These are phyloP conservation scores for Chloebia gouldiae DNA, from an alignment of 2,113 vertebrate genomes.

Conservation along the genomic window DNA sequence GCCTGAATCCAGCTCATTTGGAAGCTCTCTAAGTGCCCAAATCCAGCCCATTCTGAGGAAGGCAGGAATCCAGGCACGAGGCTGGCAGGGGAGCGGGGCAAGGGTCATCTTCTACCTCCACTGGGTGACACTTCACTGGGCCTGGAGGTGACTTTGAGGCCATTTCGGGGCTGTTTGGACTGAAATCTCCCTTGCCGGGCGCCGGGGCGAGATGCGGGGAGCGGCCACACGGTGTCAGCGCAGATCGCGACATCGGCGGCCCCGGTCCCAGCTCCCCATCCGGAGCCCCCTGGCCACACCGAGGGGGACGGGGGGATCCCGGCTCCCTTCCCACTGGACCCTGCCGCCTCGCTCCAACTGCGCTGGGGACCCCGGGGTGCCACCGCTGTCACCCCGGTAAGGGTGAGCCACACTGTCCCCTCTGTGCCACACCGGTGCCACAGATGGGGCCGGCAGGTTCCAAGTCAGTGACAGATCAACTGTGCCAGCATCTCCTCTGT, in stretches of 20 bases:
- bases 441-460: accelerated
- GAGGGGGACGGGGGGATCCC: neutral
- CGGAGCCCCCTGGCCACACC: neutral
- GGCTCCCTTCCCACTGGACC: accelerated
- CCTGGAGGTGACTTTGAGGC: neutral
- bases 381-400: accelerated
- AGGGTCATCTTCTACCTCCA: neutral
- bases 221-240: conserved; percentile 70
- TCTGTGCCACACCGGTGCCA: neutral
- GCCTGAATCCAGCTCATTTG: accelerated
- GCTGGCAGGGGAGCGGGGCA: neutral
- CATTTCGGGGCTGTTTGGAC: accelerated
- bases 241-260: conserved; percentile 46
- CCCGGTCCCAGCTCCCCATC: accelerated
- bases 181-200: too few relatives aligned
- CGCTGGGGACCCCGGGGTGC: neutral
- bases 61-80: neutral
- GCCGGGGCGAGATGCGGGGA: neutral
- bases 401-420: neutral
- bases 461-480: accelerated
- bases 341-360: accelerated
- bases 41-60: neutral
- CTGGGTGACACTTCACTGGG: accelerated
- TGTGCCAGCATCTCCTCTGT: neutral
- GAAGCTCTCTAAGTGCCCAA: accelerated